Conservation (phyloP, 2,113 vertebrate species). For the Procavia capensis region DNA sequence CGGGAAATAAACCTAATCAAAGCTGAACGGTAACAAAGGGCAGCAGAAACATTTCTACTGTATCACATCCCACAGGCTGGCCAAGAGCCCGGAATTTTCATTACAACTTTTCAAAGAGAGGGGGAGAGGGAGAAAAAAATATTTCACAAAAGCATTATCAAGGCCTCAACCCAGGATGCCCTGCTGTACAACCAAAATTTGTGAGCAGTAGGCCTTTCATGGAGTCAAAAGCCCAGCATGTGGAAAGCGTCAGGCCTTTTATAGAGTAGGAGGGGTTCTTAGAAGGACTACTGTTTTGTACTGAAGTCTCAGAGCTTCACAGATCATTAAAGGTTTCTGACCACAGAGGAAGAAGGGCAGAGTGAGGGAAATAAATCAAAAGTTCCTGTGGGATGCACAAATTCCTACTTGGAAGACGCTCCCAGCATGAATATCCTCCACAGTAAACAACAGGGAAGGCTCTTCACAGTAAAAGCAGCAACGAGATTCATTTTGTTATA, state of each 20-base stretch:
- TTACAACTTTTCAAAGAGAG: conserved; percentile 71
- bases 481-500: conserved; percentile 80
- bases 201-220: conserved; percentile 73
- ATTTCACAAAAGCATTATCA: conserved; percentile 76
- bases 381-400: conserved; percentile 85
- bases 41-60: conserved; percentile 82
- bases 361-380: conserved; percentile 88
- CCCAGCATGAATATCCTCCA: conserved; percentile 82
- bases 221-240: conserved; percentile 80
- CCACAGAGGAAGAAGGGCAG: conserved; percentile 82
- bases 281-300: conserved; percentile 78
- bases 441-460: conserved; percentile 82
- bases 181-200: conserved; percentile 73
- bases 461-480: conserved; percentile 83
- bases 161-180: conserved; percentile 64
- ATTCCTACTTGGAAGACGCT: conserved; percentile 82
- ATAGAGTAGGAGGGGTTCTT: conserved; percentile 69
- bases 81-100: conserved; percentile 85
- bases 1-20: conserved; percentile 88
- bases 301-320: conserved; percentile 80
- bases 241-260: conserved; percentile 80
- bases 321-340: conserved; percentile 84
- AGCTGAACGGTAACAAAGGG: conserved; percentile 84
- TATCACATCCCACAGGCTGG: conserved; percentile 86
- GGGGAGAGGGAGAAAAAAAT: conserved; percentile 41